Evolutionary conservation across 2,888 invertebrate genomes (phyloP), one percentile per base, ranked within the genome.

Genomic region (Uropetala carovei): DNA sequence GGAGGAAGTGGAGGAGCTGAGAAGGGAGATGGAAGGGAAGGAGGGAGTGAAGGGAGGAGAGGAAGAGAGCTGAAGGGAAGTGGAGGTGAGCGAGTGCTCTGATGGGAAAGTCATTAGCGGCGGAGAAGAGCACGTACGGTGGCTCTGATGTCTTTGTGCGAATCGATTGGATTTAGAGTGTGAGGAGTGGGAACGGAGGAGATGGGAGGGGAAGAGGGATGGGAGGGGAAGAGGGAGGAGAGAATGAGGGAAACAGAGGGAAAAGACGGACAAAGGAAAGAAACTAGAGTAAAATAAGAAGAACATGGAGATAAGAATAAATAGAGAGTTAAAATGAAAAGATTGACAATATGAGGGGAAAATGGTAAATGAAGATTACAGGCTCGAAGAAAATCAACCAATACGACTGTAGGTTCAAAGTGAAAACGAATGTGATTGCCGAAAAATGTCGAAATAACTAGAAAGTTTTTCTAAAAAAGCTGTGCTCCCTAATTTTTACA

Each of bases 21-120:
- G 16, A 18, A 64, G 14, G 64, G 64, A 64, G 64, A 16, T 64
- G 64, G 7, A 18, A 3, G 3, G 64, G 64, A 64, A 18, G 14
- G 2, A 7, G 64, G 14, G 2, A 7, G 64, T 2, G 64, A 18
- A 64, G 64, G 16, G 18, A 4, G 64, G 64, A 18, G 14, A 16
- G 64, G 64, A 16, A 64, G 64, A 64, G 64, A 3, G 7, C 16
- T 1, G 64, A 18, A 64, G 18, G 64, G 64, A 18, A 16, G 64
- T 18, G 14, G 16, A 64, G 18, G 64, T 64, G 16, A 14, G 64
- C 16, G 64, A 64, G 16, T 18, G 16, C 64, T 18, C 64, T 18
- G 81, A 81, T 11, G 60, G 14, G 43, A 64, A 64, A 60, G 89
- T 89, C 89, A 89, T 89, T 89, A 89, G 64, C 60, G 64, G 16